Percentiles rank a stretch among this genome's conserved stretches.
Evolutionary conservation across 2,797 vertebrate species (phyloP).

Genomic region (Micrastur ruficollis): DNA sequence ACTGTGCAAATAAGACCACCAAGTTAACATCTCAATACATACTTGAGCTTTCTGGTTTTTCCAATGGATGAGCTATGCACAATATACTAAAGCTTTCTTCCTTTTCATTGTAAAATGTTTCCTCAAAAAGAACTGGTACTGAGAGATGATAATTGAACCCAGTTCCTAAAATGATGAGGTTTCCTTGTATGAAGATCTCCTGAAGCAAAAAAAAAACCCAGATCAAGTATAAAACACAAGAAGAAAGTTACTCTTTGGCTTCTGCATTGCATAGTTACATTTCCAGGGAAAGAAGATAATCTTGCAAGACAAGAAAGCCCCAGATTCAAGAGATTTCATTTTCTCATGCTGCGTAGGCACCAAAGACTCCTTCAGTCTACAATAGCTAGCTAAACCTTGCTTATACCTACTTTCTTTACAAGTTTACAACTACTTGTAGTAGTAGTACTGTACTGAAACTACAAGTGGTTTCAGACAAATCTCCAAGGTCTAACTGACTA

Average conservation of each 20-base stretch:
- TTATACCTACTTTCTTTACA: neutral
- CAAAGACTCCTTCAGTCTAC: neutral
- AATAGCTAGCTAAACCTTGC: neutral
- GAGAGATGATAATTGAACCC: slow-evolving; percentile 79
- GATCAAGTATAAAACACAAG: neutral
- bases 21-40: neutral
- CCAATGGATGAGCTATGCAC: slow-evolving; percentile 86
- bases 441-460: too few relatives aligned
- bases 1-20: neutral
- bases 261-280: neutral
- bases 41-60: slow-evolving; percentile 76
- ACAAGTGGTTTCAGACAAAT: neutral
- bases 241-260: neutral
- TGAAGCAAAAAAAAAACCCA: slow-evolving; percentile 51
- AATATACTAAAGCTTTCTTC: slow-evolving; percentile 95
- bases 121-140: slow-evolving; percentile 92
- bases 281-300: neutral
- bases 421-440: neutral
- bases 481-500: neutral
- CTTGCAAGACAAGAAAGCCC: neutral
- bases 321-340: neutral
- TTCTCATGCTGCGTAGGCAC: neutral
- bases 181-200: slow-evolving; percentile 89
- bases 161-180: slow-evolving; percentile 83
- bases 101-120: slow-evolving; percentile 96